These are phyloP conservation scores for Sprattus sprattus DNA, from an alignment of 2,113 vertebrate species.

Conservation along the genomic window DNA sequence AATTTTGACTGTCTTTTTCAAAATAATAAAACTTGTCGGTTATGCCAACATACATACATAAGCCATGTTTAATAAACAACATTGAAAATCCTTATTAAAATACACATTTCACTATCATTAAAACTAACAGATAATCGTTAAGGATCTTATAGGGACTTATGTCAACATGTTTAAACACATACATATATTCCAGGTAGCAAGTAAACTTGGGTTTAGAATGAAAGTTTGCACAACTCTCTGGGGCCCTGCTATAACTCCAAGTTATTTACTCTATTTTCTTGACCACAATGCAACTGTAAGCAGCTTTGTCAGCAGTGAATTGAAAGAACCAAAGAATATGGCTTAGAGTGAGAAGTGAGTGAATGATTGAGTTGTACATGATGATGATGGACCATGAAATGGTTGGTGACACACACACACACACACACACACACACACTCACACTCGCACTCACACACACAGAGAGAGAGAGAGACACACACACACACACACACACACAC, in stretches of 20 bases:
- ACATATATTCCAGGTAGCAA: not conserved
- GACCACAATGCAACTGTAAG: not conserved
- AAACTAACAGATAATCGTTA: not conserved
- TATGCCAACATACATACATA: not conserved
- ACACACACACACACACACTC: not conserved
- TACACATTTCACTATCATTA: not conserved
- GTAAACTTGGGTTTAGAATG: not conserved
- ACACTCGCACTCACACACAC: not conserved
- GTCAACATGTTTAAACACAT: not conserved
- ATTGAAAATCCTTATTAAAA: not conserved
- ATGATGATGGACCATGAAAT: not conserved
- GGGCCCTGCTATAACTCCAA: not conserved
- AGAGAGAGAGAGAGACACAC: too few species aligned
- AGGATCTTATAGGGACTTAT: not conserved
- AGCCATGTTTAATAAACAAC: not conserved
- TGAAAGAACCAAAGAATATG: not conserved
- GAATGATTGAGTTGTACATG: not conserved
- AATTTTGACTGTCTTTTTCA: not conserved
- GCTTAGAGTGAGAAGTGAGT: not conserved
- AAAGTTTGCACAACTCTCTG: not conserved
- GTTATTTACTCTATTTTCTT: not conserved
- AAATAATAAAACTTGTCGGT: not conserved
- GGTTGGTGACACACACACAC: not conserved
- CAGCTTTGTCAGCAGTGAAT: not conserved
- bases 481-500: conserved; percentile 29